A percentile compares a stretch with the other conserved stretches of the same genome.
Evolutionary conservation across 2,797 vertebrate genomes (phyloP).

Genomic region (Pogonophryne albipinna): DNA sequence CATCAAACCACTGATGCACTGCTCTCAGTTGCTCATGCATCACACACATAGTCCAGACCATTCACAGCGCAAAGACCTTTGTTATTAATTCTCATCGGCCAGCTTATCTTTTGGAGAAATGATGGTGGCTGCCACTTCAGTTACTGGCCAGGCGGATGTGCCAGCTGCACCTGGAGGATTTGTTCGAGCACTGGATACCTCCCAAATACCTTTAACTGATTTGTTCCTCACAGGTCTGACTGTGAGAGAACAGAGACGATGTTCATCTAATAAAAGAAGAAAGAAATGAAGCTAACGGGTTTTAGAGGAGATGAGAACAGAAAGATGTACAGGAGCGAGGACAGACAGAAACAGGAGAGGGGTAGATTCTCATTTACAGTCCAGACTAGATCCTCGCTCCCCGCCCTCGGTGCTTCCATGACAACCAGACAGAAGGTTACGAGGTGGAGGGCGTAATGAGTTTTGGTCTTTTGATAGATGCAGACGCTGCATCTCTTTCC

Average conservation of each 20-base stretch:
- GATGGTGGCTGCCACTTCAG: neutral
- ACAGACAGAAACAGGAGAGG: slow-evolving; percentile 32
- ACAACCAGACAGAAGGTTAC: slow-evolving; percentile 78
- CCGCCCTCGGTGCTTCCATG: slow-evolving; percentile 77
- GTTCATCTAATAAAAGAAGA: slow-evolving; percentile 2
- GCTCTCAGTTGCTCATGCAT: slow-evolving; percentile 25
- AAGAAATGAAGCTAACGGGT: neutral
- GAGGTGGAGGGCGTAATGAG: slow-evolving; percentile 68
- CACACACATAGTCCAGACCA: neutral
- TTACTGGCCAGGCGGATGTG: slow-evolving; percentile 18
- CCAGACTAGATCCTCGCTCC: slow-evolving; percentile 48
- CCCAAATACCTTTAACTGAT: neutral
- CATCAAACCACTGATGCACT: slow-evolving; percentile 8
- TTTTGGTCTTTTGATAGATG: slow-evolving; percentile 60
- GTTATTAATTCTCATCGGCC: slow-evolving; percentile 35
- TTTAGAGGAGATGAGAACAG: slow-evolving; percentile 4
- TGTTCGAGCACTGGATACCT: slow-evolving; percentile 2
- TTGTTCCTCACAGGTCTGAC: slow-evolving; percentile 1
- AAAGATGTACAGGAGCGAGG: slow-evolving; percentile 22
- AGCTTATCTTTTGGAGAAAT: slow-evolving; percentile 9
- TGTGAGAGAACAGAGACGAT: slow-evolving; percentile 2
- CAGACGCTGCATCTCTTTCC: slow-evolving; percentile 39
- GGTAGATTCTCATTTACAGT: slow-evolving; percentile 71
- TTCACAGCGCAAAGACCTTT: slow-evolving; percentile 25
- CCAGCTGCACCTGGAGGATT: slow-evolving; percentile 25